These are phyloP conservation scores for Vidua macroura DNA, from an alignment of 2,113 vertebrate species.

Conservation along the genomic window DNA sequence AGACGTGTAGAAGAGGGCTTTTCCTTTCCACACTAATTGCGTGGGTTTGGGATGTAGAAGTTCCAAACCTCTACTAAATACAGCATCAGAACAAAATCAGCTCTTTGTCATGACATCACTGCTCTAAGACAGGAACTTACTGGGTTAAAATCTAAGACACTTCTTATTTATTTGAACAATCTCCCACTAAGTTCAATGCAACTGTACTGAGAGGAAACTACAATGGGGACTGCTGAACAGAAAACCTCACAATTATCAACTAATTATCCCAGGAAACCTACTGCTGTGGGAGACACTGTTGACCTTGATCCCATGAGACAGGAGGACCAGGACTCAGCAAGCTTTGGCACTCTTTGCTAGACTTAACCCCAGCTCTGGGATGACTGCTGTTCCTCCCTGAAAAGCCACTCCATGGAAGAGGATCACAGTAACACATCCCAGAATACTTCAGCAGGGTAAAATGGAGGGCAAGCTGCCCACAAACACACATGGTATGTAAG, in stretches of 20 bases:
- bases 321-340: background rate
- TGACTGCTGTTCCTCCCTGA: background rate
- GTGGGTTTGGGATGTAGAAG: background rate
- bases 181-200: background rate
- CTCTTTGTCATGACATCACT: background rate
- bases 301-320: background rate
- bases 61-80: background rate
- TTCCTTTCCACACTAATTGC: background rate
- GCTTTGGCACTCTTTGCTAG: background rate
- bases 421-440: background rate
- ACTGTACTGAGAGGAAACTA: background rate
- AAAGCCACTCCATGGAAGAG: background rate
- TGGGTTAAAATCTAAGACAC: background rate
- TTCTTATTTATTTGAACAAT: constrained; percentile 1
- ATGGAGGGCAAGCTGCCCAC: background rate
- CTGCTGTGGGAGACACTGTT: background rate
- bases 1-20: background rate
- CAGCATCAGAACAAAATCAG: background rate
- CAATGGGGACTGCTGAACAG: background rate
- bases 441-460: background rate
- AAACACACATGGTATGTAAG: background rate
- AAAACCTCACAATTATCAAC: background rate
- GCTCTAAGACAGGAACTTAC: background rate
- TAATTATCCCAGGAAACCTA: background rate
- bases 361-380: background rate